Evolutionary conservation across 2,797 vertebrate species (phyloP).

Genomic region (Microcaecilia unicolor): DNA sequence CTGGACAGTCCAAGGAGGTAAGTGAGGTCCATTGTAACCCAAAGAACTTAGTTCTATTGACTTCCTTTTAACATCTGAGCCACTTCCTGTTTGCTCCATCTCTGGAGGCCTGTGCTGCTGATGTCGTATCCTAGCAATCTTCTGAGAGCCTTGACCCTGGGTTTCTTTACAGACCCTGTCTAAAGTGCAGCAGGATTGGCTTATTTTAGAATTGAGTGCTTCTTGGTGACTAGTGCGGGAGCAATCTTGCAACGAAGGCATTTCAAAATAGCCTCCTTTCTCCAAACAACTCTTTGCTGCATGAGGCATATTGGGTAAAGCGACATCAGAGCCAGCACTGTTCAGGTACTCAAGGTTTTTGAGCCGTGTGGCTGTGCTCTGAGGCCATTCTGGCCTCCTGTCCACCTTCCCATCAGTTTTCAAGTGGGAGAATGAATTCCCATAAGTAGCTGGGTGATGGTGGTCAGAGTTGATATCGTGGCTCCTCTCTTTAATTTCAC

Average conservation of each 20-base stretch:
- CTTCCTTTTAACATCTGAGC: constrained; percentile 75
- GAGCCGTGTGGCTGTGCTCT: constrained; percentile 48
- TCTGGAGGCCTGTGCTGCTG: constrained; percentile 76
- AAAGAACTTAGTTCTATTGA: constrained; percentile 71
- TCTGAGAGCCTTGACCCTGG: constrained; percentile 46
- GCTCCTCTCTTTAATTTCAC: constrained; percentile 70
- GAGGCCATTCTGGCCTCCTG: constrained; percentile 76
- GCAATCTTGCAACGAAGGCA: constrained; percentile 74
- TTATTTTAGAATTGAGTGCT: constrained; percentile 38
- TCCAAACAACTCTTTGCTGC: constrained; percentile 62
- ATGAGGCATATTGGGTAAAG: constrained; percentile 61
- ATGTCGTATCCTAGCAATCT: constrained; percentile 89
- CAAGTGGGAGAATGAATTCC: constrained; percentile 54
- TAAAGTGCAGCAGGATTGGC: constrained; percentile 77
- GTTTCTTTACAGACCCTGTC: constrained; percentile 57
- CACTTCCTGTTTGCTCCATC: constrained; percentile 15
- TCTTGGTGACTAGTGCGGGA: constrained; percentile 61
- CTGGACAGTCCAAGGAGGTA: constrained; percentile 53
- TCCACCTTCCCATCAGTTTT: constrained; percentile 77
- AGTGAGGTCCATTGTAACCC: constrained; percentile 64
- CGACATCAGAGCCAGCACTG: constrained; percentile 59
- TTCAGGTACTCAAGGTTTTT: constrained; percentile 73
- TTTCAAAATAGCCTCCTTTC: constrained; percentile 67
- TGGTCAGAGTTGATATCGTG: constrained; percentile 51
- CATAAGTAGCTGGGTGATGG: constrained; percentile 19